Evolutionary conservation across 2,113 vertebrate genomes (phyloP), one percentile per base, ranked within the genome.

Genomic region (Crotalus helleri): DNA sequence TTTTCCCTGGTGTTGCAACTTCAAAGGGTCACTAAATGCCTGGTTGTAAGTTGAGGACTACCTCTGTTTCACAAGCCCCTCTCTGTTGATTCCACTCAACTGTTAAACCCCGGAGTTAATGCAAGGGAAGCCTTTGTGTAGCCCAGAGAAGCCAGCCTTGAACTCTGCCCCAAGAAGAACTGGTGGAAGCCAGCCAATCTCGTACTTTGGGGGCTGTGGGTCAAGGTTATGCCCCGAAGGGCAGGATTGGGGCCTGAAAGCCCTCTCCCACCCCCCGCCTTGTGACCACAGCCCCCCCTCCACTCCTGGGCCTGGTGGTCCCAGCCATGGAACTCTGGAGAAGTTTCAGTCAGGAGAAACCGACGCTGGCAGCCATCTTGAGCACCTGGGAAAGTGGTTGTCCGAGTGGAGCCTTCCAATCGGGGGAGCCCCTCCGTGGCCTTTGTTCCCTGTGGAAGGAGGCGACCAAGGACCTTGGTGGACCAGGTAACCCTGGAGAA

Each of bases 281-380:
- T 59, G 33, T 7, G 69, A 81, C 33, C 5, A 7, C 59, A 64
- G 24, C 33, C 33, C 15, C 13, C 17, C 49, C 49, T 46, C 0
- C 6, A 8, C 39, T 5, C 8, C 26, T 51, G 85, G 15, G 26
- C 55, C 29, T 13, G 85, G 54, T 10, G 61, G 54, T 44, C 10
- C 3, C 87, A 33, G 24, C 46, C 92, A n/a, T 12, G 92, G 92
- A 92, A 89, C 64, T 29, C 87, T 21, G 33, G 39, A 1, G 53
- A 58, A 3, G 4, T 24, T 92, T 55, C 92, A 21, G 24, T 0
- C 4, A 49, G 88, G 58, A 51, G 53, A 49, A 92, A 89, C 92
- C 0, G 92, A 89, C 54, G 10, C 53, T 6, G 53, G 87, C 1
- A 19, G 92, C 92, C 92, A 89, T 92, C 64, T 89, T 89, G 87